A percentile compares a stretch with the other conserved stretches of the same genome.
phyloP scores from a whole-genome alignment of 2,888 invertebrate genomes.

The Dione vanillae region DNA sequence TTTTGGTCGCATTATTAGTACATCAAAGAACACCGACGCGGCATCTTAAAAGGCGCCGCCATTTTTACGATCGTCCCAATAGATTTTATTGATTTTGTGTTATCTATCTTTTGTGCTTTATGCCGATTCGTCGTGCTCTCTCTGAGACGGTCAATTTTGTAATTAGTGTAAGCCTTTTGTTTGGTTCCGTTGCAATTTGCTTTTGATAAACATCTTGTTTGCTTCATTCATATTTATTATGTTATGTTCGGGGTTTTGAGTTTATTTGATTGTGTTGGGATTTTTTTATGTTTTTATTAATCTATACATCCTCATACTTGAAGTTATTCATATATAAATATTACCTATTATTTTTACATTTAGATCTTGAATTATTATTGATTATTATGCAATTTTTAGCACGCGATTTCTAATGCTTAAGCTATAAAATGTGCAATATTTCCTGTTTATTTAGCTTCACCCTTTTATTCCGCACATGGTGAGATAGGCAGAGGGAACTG shows the following conservation, averaged over 20 bases:
- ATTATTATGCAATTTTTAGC: no score
- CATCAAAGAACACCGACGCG: constrained; percentile 77
- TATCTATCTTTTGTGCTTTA: constrained; percentile 65
- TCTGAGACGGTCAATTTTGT: constrained; percentile 68
- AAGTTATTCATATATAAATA: no score
- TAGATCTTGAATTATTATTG: no score
- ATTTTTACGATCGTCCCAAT: constrained; percentile 53
- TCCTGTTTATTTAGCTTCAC: no score
- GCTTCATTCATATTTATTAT: constrained; percentile 25
- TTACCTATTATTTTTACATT: no score
- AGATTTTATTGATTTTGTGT: constrained; percentile 83
- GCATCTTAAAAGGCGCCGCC: constrained; percentile 71
- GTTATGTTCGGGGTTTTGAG: constrained; percentile 7
- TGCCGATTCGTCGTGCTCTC: constrained; percentile 69
- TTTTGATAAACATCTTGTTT: constrained; percentile 44
- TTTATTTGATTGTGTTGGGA: no score
- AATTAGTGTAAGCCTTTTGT: constrained; percentile 75
- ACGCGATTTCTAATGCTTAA: no score
- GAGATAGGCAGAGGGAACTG: no score
- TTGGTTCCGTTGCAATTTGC: constrained; percentile 62
- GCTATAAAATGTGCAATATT: no score
- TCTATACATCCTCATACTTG: no score
- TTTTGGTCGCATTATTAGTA: constrained; percentile 81
- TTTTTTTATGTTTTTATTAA: no score
- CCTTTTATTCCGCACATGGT: no score